Conservation (phyloP, 2,797 vertebrate species). For the Centroberyx gerrardi region DNA sequence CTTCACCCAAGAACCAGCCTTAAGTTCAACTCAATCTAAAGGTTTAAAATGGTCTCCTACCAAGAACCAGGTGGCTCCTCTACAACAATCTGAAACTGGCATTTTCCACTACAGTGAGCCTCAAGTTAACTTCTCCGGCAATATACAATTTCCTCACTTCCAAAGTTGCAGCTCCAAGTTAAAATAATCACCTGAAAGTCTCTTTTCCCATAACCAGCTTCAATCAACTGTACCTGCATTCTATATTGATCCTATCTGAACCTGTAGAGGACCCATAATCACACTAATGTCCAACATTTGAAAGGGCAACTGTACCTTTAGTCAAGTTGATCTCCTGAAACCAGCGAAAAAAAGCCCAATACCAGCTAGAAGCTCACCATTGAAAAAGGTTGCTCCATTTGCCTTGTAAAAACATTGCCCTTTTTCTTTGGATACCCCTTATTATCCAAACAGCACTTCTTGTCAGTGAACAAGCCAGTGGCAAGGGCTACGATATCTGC, state of each 20-base stretch:
- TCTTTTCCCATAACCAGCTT: constrained; percentile 60
- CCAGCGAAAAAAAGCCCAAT: constrained; percentile 70
- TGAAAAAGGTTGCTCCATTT: constrained; percentile 72
- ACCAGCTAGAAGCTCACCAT: constrained; percentile 80
- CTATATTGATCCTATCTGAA: constrained; percentile 37
- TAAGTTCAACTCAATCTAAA: constrained; percentile 64
- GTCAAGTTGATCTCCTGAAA: constrained; percentile 69
- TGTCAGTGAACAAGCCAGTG: constrained; percentile 68
- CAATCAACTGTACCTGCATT: constrained; percentile 53
- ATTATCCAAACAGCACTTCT: constrained; percentile 71
- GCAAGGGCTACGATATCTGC: constrained; percentile 79
- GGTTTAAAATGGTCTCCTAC: constrained; percentile 50
- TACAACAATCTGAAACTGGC: constrained; percentile 31
- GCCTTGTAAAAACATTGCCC: constrained; percentile 72
- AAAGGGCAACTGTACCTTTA: constrained; percentile 52
- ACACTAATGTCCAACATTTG: constrained; percentile 58
- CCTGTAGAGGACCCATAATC: constrained; percentile 50
- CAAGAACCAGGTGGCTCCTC: constrained; percentile 45
- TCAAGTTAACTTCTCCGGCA: constrained; percentile 48
- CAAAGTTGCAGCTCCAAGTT: constrained; percentile 42
- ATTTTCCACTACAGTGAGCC: constrained; percentile 34
- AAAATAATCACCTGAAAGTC: constrained; percentile 58
- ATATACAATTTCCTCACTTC: constrained; percentile 45
- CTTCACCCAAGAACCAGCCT: constrained; percentile 70
- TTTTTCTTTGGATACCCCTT: constrained; percentile 55